Evolutionary conservation across 2,888 invertebrate species (phyloP), one percentile per base, ranked within the genome.

Genomic region (Ganaspis brasiliensis): DNA sequence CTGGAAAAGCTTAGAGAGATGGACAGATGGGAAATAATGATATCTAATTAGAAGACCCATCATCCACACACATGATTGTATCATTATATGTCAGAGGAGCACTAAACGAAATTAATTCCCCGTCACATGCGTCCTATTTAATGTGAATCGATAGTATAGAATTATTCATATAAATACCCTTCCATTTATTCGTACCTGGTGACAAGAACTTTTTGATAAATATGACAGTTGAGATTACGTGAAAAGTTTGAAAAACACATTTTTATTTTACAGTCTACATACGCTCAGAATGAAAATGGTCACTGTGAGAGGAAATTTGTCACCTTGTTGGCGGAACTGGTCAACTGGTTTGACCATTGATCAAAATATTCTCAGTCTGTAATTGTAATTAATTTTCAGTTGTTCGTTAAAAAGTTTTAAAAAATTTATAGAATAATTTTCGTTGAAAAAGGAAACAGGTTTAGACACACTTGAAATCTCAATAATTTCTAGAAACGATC

Each of bases 171-270:
- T 10, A 40, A 2, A 40, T 40, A 40, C 12, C 21, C 35, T 63
- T 40, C 8, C 21, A 40, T 21, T 2, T 19, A 40, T 63, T 40
- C 19, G 19, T 63, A 21, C 37, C 2, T 3, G 21, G 14, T 37
- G 24, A 21, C 63, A 24, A 40, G n/a, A 63, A 63, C 8, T 63
- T 63, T 63, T 63, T 63, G n/a, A 63, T 40, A 37, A 63, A 63
- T 40, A 40, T 40, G n/a, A 37, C 37, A 63, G 40, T 21, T 63
- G 9, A 63, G 40, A 63, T 63, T 63, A 21, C 21, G 37, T 40
- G 21, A 37, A 40, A 63, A 40, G 21, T 40, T 63, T 40, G 9
- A 6, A 0, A 24, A 1, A 5, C 5, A 40, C 14, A 63, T 16
- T 21, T 40, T 2, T 63, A 19, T 63, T 40, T 40, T 63, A 9